Base-by-base conservation (phyloP, 2,888 invertebrate genomes). In the Junonia oenone region DNA sequence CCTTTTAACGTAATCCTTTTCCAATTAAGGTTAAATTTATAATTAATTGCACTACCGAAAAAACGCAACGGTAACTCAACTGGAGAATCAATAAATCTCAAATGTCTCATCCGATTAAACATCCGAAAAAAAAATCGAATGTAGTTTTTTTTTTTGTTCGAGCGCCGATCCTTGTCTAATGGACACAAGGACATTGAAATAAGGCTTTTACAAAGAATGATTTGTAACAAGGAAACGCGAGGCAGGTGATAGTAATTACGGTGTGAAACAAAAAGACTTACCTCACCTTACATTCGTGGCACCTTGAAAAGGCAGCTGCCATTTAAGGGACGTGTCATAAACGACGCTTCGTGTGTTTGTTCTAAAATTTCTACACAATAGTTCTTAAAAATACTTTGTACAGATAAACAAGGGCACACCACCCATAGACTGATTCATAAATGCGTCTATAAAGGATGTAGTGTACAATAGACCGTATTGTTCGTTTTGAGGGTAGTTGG, bases 231-330 rank as follows among this genome's bases (percentile, higher is more conserved):
- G 73, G 72, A 74, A 75, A 68, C 69, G 61, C 14, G 53, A 49
- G 55, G 75, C 84, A 83, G 85, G 83, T 83, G 85, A 68, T 62
- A 50, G 69, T 74, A 78, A 84, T 85, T 82, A 83, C 70, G 72
- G 73, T 68, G 76, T 71, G 71, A 75, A 73, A 75, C 73, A 73
- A 74, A 66, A 63, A 65, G 64, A 63, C 64, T 63, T 68, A 73
- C 73, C 73, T 64, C 68, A 74, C 73, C 73, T 75, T 71, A 64
- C 66, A 48, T 11, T 40, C 38, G 17, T 59, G 55, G 62, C 68
- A 67, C 66, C 71, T 72, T 67, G 62, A 49, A 37, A 47, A 45
- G 52, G 69, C 87, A 88, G 77, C 85, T 87, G 87, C 78, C 69
- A 55, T 73, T 50, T 35, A 49, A 65, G 58, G 68, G 67, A 75